phyloP scores from a whole-genome alignment of 2,113 vertebrate species.

The Delphinus delphis region DNA sequence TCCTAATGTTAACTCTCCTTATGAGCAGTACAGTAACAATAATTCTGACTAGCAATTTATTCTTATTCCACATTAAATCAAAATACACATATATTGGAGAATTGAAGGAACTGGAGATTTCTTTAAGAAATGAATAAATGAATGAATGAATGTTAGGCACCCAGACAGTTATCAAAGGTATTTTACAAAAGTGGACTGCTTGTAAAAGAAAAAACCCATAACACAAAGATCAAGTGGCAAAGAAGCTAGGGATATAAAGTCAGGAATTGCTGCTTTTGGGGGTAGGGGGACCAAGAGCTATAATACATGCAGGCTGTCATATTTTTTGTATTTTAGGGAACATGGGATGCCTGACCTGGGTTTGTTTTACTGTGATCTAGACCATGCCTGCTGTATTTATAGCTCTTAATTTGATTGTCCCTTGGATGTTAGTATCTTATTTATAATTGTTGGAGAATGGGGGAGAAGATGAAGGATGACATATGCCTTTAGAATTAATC shows the following conservation, averaged over 20 bases:
- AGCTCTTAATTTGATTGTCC: constrained; percentile 72
- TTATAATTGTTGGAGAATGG: constrained; percentile 69
- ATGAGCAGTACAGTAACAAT: neutral
- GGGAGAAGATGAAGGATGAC: constrained; percentile 69
- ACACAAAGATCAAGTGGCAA: constrained; percentile 42
- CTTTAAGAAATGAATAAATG: constrained; percentile 38
- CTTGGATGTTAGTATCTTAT: constrained; percentile 47
- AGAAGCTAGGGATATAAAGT: constrained; percentile 30
- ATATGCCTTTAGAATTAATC: constrained; percentile 72
- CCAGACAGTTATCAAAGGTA: neutral
- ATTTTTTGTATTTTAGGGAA: constrained; percentile 45
- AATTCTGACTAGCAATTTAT: constrained; percentile 20
- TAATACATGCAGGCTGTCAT: neutral
- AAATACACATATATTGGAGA: neutral
- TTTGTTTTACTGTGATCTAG: constrained; percentile 50
- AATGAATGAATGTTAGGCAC: neutral
- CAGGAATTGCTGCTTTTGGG: neutral
- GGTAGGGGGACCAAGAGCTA: neutral
- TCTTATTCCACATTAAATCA: neutral
- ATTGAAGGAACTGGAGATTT: neutral
- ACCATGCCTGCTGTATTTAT: constrained; percentile 42
- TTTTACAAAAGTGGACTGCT: constrained; percentile 1
- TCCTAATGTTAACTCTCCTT: neutral
- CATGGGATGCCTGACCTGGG: neutral
- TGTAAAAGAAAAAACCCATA: neutral